Evolutionary conservation across 2,888 invertebrate genomes (phyloP), one percentile per base, ranked within the genome.

Genomic region (Tipula unca): DNA sequence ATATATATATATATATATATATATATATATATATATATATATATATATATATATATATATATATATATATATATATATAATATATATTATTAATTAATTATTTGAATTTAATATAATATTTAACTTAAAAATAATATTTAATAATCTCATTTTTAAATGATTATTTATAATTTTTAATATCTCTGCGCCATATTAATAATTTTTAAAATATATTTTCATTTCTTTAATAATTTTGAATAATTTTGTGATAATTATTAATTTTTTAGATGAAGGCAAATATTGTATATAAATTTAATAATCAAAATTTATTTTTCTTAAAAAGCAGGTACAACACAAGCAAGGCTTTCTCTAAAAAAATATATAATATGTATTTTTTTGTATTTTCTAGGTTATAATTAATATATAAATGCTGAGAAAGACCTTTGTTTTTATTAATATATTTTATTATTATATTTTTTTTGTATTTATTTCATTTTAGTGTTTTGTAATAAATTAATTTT

Each of bases 271-370:
- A 83, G 83, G 83, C 83, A 83, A 83, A 83, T 83, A 32, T 29
- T 83, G 69, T 69, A 10, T 69, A 69, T 25, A 25, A 69, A 69
- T 69, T 69, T 69, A 69, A 25, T 69, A 25, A 69, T 69, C 69
- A 69, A 69, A 69, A 32, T 83, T 82, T 83, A 32, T 32, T 83
- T 83, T 83, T 32, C n/a, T 32, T 83, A 32, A 32, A 32, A 83
- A 83, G 83, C 83, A 83, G 83, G 83, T 83, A 83, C 83, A 83
- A 83, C 83, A 83, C 35, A 83, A 83, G 83, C 83, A 83, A 32
- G 35, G 35, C 35, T 29, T 82, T 83, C 35, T 35, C 83, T 32
- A 83, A 32, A 83, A 83, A 32, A 17, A 32, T 83, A 83, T 85
- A 32, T 25, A 86, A 83, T 85, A 32, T 25, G 85, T 83, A 10